Evolutionary conservation across 1,140 invertebrate genomes (phyloP), one percentile per base, ranked within the genome.

Genomic region (Aphis gossypii): DNA sequence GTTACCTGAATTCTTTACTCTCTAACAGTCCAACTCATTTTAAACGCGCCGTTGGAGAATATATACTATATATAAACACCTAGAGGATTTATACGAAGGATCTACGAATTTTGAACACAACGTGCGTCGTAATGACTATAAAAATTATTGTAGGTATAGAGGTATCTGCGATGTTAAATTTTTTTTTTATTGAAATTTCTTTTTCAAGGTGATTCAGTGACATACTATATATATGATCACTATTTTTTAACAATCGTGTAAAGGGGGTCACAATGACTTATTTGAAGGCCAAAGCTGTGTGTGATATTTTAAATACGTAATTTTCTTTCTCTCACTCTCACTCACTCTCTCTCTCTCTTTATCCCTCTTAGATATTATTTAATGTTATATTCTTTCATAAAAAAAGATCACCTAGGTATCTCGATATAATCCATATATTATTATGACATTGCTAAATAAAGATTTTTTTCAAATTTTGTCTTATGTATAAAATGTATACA

Each of bases 181-280:
- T 54, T 54, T 54, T 89, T 89, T 23, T 54, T 89, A 89, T 56
- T 30, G 23, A 56, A 54, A 56, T 89, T 89, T 89, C 88, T 56
- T 89, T 54, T 89, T 38, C 88, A 25, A 56, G 46, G 87, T 20
- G 20, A 89, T 89, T 54, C 5, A 25, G 51, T 54, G 88, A 56
- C 35, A 35, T 38, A 38, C 25, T 41, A 89, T 46, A 30, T 44
- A 44, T 30, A 84, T 21, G 38, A 25, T 89, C 56, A 89, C 56
- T 41, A 56, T 56, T 89, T 54, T 89, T n/a, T 38, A 38, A 89
- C 56, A 89, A 25, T 21, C 25, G 30, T 76, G 60, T 41, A 89
- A 89, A 89, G 38, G 48, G 88, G 88, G 88, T 89, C 51, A 89
- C 35, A 21, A 56, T 56, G 46, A 54, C 48, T 89, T 54, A 54